A percentile compares a stretch with the other conserved stretches of the same genome.
Conservation (phyloP, 2,113 vertebrate genomes). For the Motacilla alba region DNA sequence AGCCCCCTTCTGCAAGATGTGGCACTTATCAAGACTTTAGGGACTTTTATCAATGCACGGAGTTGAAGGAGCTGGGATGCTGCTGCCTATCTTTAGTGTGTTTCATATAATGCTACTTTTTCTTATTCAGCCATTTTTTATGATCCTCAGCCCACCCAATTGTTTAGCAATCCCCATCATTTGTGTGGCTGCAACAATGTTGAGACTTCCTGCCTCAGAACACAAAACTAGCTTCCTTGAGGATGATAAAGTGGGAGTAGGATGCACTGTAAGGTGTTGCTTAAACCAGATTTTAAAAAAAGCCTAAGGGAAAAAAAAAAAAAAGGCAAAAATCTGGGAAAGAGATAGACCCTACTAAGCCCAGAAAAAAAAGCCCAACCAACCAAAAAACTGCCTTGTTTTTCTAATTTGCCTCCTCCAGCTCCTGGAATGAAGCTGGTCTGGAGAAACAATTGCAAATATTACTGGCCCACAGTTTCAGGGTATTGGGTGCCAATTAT, state of each 20-base stretch:
- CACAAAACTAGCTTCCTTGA: neutral
- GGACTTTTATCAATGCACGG: neutral
- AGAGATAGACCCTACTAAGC: neutral
- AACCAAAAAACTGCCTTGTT: neutral
- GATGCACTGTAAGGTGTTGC: neutral
- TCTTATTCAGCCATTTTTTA: neutral
- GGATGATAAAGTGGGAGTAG: neutral
- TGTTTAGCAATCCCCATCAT: neutral
- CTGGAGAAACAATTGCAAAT: neutral
- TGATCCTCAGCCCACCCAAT: neutral
- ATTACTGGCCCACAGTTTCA: neutral
- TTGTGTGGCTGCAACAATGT: neutral
- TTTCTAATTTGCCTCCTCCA: neutral
- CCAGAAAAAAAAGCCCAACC: neutral
- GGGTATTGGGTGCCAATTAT: neutral
- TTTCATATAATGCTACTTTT: neutral
- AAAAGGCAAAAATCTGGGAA: neutral
- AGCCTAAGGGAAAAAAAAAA: accelerated
- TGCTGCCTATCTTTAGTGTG: neutral
- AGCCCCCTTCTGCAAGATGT: neutral
- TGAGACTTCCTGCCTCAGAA: neutral
- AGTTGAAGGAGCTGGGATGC: neutral
- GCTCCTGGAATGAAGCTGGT: neutral
- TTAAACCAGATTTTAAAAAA: neutral
- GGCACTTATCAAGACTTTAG: neutral